A percentile compares a stretch with the other conserved stretches of the same genome.
phyloP scores from a whole-genome alignment of 2,888 invertebrate species.

The Clitarchus hookeri region DNA sequence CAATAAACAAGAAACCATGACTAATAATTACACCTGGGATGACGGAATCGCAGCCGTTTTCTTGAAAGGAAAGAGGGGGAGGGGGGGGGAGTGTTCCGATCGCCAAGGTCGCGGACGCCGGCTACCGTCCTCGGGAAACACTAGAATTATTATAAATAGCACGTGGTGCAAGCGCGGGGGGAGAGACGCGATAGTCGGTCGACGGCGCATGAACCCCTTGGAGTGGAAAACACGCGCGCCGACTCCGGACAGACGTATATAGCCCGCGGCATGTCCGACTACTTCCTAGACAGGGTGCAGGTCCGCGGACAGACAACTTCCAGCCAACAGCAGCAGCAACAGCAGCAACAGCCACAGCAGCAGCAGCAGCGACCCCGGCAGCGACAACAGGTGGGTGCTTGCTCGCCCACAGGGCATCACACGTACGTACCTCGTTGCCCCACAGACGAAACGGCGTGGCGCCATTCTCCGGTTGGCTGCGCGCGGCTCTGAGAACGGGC shows the following conservation, averaged over 20 bases:
- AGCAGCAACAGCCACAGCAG: slow-evolving; percentile 50
- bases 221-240: background rate
- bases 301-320: slow-evolving; percentile 27
- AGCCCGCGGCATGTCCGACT: slow-evolving; percentile 34
- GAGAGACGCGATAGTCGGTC: background rate
- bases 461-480: no score
- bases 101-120: background rate
- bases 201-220: background rate
- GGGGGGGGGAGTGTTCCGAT: background rate
- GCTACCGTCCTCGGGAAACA: background rate
- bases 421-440: no score
- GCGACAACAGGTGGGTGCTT: slow-evolving; percentile 52
- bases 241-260: background rate
- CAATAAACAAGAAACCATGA: background rate
- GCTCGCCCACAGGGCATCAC: background rate
- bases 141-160: slow-evolving; percentile 9
- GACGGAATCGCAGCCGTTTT: background rate
- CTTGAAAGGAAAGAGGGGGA: background rate
- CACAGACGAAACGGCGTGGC: no score
- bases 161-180: background rate
- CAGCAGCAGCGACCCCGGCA: slow-evolving; percentile 68
- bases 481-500: no score
- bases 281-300: slow-evolving; percentile 32
- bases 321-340: background rate
- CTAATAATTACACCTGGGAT: background rate